Evolutionary conservation across 2,113 vertebrate genomes (phyloP), one percentile per base, ranked within the genome.

Genomic region (Chrysochloris asiatica): DNA sequence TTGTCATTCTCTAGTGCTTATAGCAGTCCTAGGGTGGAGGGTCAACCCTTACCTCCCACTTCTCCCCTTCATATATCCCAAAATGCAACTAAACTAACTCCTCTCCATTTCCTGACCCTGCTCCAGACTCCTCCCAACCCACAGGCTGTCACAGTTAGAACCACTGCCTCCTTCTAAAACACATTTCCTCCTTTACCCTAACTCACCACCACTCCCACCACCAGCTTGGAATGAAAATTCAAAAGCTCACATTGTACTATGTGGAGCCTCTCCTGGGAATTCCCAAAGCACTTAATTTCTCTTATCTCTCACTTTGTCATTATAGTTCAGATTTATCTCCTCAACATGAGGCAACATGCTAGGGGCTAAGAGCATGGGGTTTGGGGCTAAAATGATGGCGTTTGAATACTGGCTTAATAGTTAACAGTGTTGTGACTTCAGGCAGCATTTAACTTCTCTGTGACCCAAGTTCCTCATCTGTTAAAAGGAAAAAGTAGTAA

Each of bases 401-500:
- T 92, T 52, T 72, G 82, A 92, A 81, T 65, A 73, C n/a, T 92
- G 67, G 36, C 72, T 88, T 73, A 71, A 82, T 45, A 69, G 21
- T 88, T 54, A 72, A 5, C 88, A 89, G 14, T 73, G 91, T 80
- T 43, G 3, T 75, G 10, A 91, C 61, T 83, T 73, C 14, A 89
- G 41, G 36, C 11, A 86, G 36, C 78, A 89, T 52, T 91, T 82
- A 87, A 79, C 28, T 33, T 85, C 63, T 86, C 36, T 86, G n/a
- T n/a, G 61, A 45, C 38, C 30, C 63, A 89, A 78, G 89, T 93
- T 93, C 36, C 67, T 95, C 61, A 54, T 78, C 36, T 43, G 22
- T 87, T 94, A 86, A 95, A 65, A 17, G 43, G 36, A n/a, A n/a
- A n/a, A n/a, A 45, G 69, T 63, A 95, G 76, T 26, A 87, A 19